Evolutionary conservation across 2,888 invertebrate genomes (phyloP).

Genomic region (Leptopterna dolabrata): DNA sequence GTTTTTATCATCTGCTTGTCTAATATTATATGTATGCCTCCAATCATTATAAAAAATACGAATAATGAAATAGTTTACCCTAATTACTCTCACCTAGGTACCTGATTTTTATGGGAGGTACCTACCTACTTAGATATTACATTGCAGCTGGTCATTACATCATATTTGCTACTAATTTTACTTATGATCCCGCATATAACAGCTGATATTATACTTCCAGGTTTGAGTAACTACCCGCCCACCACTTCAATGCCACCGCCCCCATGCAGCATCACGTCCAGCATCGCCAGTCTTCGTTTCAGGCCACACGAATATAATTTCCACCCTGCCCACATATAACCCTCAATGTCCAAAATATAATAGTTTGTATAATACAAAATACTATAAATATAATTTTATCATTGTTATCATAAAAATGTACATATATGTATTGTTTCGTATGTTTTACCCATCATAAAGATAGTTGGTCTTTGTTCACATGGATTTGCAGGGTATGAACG

Average conservation of each 20-base stretch:
- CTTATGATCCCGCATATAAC: too few relatives aligned
- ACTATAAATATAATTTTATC: background rate
- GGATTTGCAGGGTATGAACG: too few relatives aligned
- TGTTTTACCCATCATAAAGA: background rate
- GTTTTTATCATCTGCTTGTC: too few relatives aligned
- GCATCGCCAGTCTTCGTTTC: conserved; percentile 70
- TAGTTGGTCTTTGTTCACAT: too few relatives aligned
- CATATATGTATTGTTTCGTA: background rate
- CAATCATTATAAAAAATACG: too few relatives aligned
- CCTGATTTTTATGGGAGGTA: too few relatives aligned
- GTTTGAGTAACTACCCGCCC: conserved; percentile 56
- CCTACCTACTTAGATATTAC: too few relatives aligned
- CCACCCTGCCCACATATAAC: conserved; percentile 58
- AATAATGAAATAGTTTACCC: too few relatives aligned
- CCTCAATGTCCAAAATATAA: background rate
- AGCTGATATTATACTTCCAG: conserved; percentile 56
- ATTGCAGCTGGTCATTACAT: too few relatives aligned
- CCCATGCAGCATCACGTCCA: conserved; percentile 61
- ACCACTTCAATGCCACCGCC: conserved; percentile 48
- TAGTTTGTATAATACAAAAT: background rate
- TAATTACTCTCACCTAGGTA: too few relatives aligned
- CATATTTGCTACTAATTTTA: too few relatives aligned
- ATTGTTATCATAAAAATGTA: background rate
- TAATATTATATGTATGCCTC: too few relatives aligned
- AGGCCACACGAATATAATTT: conserved; percentile 71